phyloP scores from a whole-genome alignment of 1,140 invertebrate genomes.

The Hyposmocoma kahamanoa region DNA sequence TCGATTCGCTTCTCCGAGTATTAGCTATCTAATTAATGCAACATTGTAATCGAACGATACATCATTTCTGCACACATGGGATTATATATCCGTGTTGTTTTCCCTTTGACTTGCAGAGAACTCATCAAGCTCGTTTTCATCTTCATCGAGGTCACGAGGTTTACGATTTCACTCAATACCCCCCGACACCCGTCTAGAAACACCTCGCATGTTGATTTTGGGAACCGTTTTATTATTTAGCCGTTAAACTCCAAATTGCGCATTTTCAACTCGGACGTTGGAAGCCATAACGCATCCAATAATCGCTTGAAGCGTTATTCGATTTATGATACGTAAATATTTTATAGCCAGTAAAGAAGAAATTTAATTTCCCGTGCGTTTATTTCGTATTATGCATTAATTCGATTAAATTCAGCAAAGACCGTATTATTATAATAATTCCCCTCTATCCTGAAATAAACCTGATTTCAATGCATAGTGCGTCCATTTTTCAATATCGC shows the following conservation, averaged over 20 bases:
- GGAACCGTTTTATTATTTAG: slow-evolving; percentile 24
- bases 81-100: not conserved
- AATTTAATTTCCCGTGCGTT: slow-evolving; percentile 31
- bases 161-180: slow-evolving; percentile 47
- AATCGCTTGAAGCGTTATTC: slow-evolving; percentile 14
- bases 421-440: too few relatives aligned
- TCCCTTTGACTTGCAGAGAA: not conserved
- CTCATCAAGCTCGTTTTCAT: slow-evolving; percentile 10
- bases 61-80: too few relatives aligned
- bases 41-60: too few relatives aligned
- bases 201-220: slow-evolving; percentile 38
- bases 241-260: slow-evolving; percentile 20
- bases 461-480: too few relatives aligned
- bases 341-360: slow-evolving; percentile 37
- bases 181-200: slow-evolving; percentile 26
- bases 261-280: slow-evolving; percentile 21
- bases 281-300: slow-evolving; percentile 13
- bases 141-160: slow-evolving; percentile 44
- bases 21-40: too few relatives aligned
- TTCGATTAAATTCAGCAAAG: too few relatives aligned
- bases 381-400: too few relatives aligned
- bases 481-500: too few relatives aligned
- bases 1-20: not conserved
- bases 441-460: too few relatives aligned
- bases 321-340: slow-evolving; percentile 51